Evolutionary conservation across 2,113 vertebrate genomes (phyloP).

Genomic region (Callionymus lyra): DNA sequence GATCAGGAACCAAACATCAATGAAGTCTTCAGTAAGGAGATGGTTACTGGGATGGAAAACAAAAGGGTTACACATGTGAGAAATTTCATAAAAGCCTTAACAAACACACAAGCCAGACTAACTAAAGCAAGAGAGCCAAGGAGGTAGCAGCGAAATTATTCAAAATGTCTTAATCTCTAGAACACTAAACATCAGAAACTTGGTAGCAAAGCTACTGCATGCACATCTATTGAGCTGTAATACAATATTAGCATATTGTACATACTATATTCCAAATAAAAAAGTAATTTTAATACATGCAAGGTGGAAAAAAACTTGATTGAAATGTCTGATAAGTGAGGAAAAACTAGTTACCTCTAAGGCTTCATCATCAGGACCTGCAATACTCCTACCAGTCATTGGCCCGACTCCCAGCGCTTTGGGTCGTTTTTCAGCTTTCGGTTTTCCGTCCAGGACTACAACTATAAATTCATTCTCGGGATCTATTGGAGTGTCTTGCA

Average conservation of each 20-base stretch:
- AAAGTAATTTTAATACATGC: no score
- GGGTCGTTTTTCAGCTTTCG: slow-evolving; percentile 47
- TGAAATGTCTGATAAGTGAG: neutral
- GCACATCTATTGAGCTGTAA: neutral
- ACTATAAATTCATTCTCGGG: slow-evolving; percentile 54
- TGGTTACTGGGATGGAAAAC: no score
- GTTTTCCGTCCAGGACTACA: slow-evolving; percentile 59
- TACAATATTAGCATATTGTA: neutral
- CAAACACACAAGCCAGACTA: no score
- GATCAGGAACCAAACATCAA: no score
- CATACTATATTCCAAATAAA: neutral
- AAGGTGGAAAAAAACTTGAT: neutral
- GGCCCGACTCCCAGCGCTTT: slow-evolving; percentile 57
- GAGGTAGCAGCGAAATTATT: no score
- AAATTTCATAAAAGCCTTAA: no score
- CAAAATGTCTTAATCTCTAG: no score
- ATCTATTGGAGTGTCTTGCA: neutral
- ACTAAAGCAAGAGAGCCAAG: no score
- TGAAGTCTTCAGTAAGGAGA: no score
- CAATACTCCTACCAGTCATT: slow-evolving; percentile 49
- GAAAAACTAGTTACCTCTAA: slow-evolving; percentile 42
- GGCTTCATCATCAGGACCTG: slow-evolving; percentile 44
- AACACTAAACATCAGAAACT: no score
- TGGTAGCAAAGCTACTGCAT: neutral
- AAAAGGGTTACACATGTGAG: no score